Conservation (phyloP, 2,113 vertebrate species). For the Thamnaconus septentrionalis region DNA sequence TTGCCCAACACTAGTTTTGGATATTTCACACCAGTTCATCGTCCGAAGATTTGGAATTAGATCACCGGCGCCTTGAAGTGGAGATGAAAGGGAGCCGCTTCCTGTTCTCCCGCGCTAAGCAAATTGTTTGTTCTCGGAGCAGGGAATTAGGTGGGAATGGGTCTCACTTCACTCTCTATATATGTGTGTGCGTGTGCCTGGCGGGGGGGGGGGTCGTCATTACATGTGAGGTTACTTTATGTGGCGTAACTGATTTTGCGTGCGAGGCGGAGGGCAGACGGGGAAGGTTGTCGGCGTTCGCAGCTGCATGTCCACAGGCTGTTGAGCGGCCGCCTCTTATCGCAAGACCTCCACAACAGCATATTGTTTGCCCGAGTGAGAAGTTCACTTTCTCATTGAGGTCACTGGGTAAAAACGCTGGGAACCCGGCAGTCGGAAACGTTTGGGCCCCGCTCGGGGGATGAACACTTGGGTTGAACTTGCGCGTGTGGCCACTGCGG, state of each 20-base stretch:
- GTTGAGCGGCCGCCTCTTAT: conserved; percentile 57
- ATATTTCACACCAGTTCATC: conserved; percentile 52
- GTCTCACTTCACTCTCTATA: conserved; percentile 22
- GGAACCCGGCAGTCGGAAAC: conserved; percentile 64
- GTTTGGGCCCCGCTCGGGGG: conserved; percentile 56
- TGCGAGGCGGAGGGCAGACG: conserved; percentile 52
- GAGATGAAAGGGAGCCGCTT: conserved; percentile 58
- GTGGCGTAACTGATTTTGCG: conserved; percentile 37
- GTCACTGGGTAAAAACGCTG: conserved; percentile 64
- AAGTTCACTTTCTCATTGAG: conserved; percentile 67
- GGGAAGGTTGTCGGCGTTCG: conserved; percentile 40
- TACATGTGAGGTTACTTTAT: conserved; percentile 59
- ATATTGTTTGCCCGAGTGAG: conserved; percentile 71
- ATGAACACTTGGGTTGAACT: conserved; percentile 63
- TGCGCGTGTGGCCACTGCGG: conserved; percentile 51
- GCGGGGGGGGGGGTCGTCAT: conserved; percentile 25
- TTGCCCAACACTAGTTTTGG: conserved; percentile 51
- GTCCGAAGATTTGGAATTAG: conserved; percentile 59
- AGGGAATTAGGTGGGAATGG: conserved; percentile 44
- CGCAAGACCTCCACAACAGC: conserved; percentile 58
- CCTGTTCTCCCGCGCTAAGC: conserved; percentile 38
- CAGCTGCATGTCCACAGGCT: conserved; percentile 74
- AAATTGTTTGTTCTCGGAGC: conserved; percentile 57
- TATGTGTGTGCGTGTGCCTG: conserved; percentile 43
- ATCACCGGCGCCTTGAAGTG: conserved; percentile 53